Evolutionary conservation across 2,797 vertebrate species (phyloP), one percentile per base, ranked within the genome.

Genomic region (Aldrovandia affinis): DNA sequence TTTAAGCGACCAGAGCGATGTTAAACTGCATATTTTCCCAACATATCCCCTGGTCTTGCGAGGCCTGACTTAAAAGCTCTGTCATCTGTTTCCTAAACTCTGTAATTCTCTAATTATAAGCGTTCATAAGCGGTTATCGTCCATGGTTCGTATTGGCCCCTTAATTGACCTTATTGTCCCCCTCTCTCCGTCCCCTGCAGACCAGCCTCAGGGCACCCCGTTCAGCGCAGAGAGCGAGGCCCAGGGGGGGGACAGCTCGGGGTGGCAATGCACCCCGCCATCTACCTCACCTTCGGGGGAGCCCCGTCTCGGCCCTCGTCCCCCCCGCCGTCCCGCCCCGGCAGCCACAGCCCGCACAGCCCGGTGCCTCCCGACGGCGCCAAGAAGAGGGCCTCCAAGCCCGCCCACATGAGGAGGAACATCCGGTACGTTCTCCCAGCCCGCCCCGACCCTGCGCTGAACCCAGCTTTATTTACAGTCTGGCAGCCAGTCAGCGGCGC

Each of bases 401-500:
- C 97, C 84, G 92, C 94, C 92, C 97, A 99, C 92, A 95, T 99
- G 97, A 97, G 98, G 93, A 98, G 99, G 89, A 99, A 99, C 90
- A 99, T 99, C 92, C 96, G 98, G 98, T 99, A 91, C 3, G 5
- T 81, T 77, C 55, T 50, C 54, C 73, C 55, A 28, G 83, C 68
- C 68, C 65, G 14, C 28, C 65, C 65, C 33, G 28, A 25, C 18
- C 22, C 18, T 68, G 77, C 42, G n/a, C 22, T n/a, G n/a, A n/a
- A 12, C 12, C 28, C 7, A 0, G 12, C n/a, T 28, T 30, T 52
- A 15, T 79, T 52, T 79, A 52, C n/a, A 28, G 77, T 52, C n/a
- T 54, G 47, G 14, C 1, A 0, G 44, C 50, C 7, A 30, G 22
- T 61, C 54, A 61, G 30, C 30, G 33, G 47, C 36, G 9, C 78